Conservation (phyloP, 2,797 vertebrate species). For the Babyrousa celebensis region DNA sequence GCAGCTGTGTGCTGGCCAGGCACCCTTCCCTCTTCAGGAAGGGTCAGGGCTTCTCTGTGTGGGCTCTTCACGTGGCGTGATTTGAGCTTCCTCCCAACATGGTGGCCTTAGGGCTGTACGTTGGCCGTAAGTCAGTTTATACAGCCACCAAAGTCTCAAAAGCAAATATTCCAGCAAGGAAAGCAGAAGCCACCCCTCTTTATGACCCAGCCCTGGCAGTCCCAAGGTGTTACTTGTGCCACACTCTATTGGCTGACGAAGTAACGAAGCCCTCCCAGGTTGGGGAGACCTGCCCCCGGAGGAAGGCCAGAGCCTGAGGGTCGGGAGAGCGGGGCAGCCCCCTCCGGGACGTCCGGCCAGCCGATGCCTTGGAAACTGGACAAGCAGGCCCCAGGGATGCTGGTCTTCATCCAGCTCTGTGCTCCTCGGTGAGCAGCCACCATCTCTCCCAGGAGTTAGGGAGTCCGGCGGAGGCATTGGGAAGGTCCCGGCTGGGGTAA, state of each 20-base stretch:
- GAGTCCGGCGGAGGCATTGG: neutral
- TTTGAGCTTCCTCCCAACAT: neutral
- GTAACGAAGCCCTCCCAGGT: neutral
- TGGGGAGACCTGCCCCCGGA: rapidly evolving
- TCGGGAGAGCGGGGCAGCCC: rapidly evolving
- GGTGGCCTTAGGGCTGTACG: neutral
- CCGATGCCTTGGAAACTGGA: neutral
- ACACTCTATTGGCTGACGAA: neutral
- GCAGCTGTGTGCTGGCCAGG: neutral
- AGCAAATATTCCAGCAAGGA: neutral
- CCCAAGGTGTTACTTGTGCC: neutral
- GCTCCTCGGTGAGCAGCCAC: neutral
- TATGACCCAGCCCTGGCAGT: neutral
- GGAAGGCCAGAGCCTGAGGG: neutral
- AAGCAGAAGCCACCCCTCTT: neutral
- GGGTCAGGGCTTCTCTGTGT: neutral
- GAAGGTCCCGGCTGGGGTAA: neutral
- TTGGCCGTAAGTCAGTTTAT: rapidly evolving
- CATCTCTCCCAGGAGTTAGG: neutral
- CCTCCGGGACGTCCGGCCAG: neutral
- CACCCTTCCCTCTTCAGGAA: neutral
- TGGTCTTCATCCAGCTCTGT: rapidly evolving
- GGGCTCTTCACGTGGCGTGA: neutral
- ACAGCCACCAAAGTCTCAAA: neutral
- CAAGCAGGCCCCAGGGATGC: too few relatives aligned